Evolutionary conservation across 92 coral and sea anemone genomes (phyloP).

Genomic region (Meandrina meandrites): DNA sequence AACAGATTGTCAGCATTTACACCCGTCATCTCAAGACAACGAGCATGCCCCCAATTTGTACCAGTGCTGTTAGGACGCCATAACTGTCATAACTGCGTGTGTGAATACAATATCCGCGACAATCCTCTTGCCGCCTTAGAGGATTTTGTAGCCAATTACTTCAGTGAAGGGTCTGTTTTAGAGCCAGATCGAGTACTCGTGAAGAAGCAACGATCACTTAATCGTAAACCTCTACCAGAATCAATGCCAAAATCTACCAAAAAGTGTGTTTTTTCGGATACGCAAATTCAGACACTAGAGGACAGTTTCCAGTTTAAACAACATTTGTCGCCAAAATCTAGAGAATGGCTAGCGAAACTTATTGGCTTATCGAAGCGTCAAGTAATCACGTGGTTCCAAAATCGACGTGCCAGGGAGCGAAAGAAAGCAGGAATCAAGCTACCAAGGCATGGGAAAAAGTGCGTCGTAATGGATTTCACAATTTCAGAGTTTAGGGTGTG

Average conservation of each 20-base stretch:
- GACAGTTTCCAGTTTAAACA: constrained; percentile 29
- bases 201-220: not conserved
- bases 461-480: not conserved
- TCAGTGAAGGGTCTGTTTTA: constrained; percentile 15
- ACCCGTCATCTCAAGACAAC: not conserved
- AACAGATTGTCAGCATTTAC: constrained; percentile 19
- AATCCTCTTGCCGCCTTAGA: constrained; percentile 5
- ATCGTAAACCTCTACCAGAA: not conserved
- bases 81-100: no score
- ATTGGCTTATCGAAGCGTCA: constrained; percentile 32
- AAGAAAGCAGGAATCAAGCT: constrained; percentile 22
- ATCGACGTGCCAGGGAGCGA: constrained; percentile 31
- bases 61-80: not conserved
- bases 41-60: not conserved
- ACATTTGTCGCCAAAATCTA: constrained; percentile 21
- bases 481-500: not conserved
- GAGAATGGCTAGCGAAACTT: constrained; percentile 34
- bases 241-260: not conserved
- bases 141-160: constrained; percentile 33
- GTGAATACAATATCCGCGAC: not conserved
- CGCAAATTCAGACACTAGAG: constrained; percentile 18
- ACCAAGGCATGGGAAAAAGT: constrained; percentile 26
- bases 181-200: constrained; percentile 1
- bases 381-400: constrained; percentile 44
- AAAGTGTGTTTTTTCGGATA: constrained; percentile 12